These are phyloP conservation scores for Elanus axillaris DNA, from an alignment of 2,113 vertebrate species.

Conservation along the genomic window DNA sequence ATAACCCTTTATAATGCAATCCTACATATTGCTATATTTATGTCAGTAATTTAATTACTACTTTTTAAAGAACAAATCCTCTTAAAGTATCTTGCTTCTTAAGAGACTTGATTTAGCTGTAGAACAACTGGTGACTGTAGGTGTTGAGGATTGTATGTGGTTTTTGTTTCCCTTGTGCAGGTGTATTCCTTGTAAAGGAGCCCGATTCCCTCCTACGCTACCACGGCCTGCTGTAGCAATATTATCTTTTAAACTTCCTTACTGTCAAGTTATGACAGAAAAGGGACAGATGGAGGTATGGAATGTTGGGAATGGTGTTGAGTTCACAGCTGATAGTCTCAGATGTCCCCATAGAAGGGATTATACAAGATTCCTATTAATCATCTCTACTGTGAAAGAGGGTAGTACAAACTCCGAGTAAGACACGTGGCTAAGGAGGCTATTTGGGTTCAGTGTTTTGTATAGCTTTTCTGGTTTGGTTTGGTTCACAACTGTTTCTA, in stretches of 20 bases:
- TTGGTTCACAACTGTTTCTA: background rate
- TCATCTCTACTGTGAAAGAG: background rate
- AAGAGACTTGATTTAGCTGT: background rate
- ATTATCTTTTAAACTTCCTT: slow-evolving; percentile 87
- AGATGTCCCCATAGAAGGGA: background rate
- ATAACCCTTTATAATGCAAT: background rate
- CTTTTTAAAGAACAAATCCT: background rate
- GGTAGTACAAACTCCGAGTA: background rate
- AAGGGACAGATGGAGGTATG: slow-evolving; percentile 98
- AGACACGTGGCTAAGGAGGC: background rate
- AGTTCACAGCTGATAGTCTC: background rate
- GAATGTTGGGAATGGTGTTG: background rate
- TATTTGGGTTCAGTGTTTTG: background rate
- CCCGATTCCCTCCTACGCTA: slow-evolving; percentile 90
- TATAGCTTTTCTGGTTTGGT: background rate
- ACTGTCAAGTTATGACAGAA: slow-evolving; percentile 89
- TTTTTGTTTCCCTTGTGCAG: slow-evolving; percentile 69
- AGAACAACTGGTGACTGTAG: background rate
- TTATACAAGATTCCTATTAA: background rate
- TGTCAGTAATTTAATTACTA: background rate
- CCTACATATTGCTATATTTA: background rate
- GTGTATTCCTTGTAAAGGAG: slow-evolving; percentile 96
- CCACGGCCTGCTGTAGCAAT: slow-evolving; percentile 90
- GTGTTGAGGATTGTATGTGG: background rate
- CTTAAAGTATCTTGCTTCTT: background rate